Evolutionary conservation across 2,113 vertebrate species (phyloP).

Genomic region (Ivindomyrus marchei): DNA sequence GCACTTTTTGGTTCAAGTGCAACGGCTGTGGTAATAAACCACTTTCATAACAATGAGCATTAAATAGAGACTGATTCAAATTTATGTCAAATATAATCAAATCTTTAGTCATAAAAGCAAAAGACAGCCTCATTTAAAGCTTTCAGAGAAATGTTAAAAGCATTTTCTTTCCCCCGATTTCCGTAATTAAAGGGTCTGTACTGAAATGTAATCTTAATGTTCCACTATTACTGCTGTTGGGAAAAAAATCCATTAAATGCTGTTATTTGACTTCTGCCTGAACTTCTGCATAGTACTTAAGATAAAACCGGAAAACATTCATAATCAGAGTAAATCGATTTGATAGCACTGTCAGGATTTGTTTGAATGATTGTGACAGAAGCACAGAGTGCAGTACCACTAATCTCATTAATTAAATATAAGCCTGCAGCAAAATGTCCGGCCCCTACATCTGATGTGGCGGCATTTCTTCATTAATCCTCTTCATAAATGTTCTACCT

Average conservation of each 20-base stretch:
- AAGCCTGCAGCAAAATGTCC: background rate
- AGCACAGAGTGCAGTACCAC: background rate
- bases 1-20: background rate
- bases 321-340: constrained; percentile 6
- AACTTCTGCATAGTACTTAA: constrained; percentile 13
- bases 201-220: constrained; percentile 49
- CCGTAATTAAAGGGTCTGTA: constrained; percentile 52
- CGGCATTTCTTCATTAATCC: background rate
- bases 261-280: constrained; percentile 1
- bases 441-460: background rate
- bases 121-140: constrained; percentile 45
- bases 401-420: constrained; percentile 3
- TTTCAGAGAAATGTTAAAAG: constrained; percentile 43
- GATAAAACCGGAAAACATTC: constrained; percentile 3
- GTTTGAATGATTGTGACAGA: background rate
- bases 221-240: constrained; percentile 31
- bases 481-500: background rate
- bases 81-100: constrained; percentile 50
- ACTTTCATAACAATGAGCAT: constrained; percentile 27
- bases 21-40: constrained; percentile 11
- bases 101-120: constrained; percentile 54
- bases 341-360: background rate
- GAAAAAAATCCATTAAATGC: constrained; percentile 22
- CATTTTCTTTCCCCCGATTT: constrained; percentile 41
- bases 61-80: constrained; percentile 27